A percentile compares a stretch with the other conserved stretches of the same genome.
Evolutionary conservation across 2,113 vertebrate species (phyloP).

Genomic region (Malurus melanocephalus): DNA sequence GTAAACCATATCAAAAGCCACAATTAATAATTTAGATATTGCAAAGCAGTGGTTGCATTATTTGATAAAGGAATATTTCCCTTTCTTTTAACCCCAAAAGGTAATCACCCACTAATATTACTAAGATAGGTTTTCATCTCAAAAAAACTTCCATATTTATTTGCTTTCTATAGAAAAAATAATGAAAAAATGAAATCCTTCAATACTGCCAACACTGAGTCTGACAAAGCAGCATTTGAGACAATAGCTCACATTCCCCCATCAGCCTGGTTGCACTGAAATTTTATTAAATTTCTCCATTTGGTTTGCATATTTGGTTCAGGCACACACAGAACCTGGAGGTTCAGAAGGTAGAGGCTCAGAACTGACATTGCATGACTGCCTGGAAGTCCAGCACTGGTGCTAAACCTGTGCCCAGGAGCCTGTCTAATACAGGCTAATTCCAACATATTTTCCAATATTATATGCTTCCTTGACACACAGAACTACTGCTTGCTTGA

Average conservation of each 20-base stretch:
- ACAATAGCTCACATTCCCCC: neutral
- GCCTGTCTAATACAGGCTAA: neutral
- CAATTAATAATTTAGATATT: neutral
- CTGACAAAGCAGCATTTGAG: neutral
- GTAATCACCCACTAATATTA: neutral
- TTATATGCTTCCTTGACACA: neutral
- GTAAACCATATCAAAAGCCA: neutral
- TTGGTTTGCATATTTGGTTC: neutral
- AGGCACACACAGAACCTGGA: accelerated
- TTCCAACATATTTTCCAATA: neutral
- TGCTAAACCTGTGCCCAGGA: neutral
- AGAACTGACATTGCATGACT: neutral
- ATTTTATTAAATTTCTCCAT: neutral
- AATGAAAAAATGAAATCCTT: neutral
- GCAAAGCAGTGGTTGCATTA: neutral
- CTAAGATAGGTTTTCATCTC: neutral
- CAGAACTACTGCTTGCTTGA: neutral
- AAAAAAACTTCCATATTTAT: neutral
- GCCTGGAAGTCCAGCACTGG: neutral
- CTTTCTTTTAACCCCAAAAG: neutral
- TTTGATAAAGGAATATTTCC: neutral
- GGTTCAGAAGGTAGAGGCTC: neutral
- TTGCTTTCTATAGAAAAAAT: neutral
- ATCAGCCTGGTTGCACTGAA: neutral
- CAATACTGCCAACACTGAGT: neutral